These are phyloP conservation scores for Hyaena hyaena DNA, from an alignment of 2,113 vertebrate species.

Conservation along the genomic window DNA sequence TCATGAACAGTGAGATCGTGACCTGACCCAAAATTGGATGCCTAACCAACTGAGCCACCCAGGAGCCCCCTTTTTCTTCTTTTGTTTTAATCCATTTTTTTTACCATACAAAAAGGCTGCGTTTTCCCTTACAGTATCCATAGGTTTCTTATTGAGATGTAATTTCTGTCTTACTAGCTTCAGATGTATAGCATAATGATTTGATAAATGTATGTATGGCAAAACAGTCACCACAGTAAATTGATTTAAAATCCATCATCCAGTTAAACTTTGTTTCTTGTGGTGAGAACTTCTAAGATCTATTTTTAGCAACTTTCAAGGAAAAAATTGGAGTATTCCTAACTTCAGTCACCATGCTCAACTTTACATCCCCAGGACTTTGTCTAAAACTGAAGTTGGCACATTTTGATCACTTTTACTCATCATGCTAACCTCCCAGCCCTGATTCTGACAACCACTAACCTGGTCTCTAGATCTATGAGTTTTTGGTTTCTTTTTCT, in stretches of 20 bases:
- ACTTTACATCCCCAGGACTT: neutral
- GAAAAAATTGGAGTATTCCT: neutral
- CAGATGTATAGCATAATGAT: neutral
- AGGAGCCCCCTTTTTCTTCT: too few relatives aligned
- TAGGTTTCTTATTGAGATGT: neutral
- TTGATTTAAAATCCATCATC: neutral
- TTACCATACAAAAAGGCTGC: too few relatives aligned
- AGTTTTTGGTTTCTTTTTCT: neutral
- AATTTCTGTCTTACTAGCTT: neutral
- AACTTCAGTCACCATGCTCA: neutral
- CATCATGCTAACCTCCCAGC: neutral
- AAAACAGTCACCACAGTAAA: neutral
- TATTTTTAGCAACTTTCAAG: neutral
- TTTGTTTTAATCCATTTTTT: too few relatives aligned
- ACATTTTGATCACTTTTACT: neutral
- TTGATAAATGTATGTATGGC: neutral
- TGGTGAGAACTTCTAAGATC: neutral
- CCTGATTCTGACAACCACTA: neutral
- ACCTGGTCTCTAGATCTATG: neutral
- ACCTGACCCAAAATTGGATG: too few relatives aligned
- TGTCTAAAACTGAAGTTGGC: neutral
- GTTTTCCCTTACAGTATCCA: neutral
- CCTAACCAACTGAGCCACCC: too few relatives aligned
- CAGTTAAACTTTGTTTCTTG: neutral
- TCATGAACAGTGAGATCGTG: too few relatives aligned